Conservation (phyloP, 2,797 vertebrate genomes). For the Psittacula derbiana region DNA sequence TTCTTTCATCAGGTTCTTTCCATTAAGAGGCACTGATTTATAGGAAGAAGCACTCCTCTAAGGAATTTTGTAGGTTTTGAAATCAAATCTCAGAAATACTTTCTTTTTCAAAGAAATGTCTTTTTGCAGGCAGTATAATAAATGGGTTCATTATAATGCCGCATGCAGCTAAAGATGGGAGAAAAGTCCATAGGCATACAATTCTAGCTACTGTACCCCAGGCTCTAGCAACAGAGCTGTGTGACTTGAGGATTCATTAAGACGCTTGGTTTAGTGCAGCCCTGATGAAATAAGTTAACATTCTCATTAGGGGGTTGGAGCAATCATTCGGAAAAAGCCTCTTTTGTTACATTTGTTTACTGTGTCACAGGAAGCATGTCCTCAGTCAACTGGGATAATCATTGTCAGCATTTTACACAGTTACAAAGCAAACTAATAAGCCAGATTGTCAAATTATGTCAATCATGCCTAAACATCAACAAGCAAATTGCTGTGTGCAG, state of each 20-base stretch:
- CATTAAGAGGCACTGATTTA: slow-evolving; percentile 39
- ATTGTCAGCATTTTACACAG: slow-evolving; percentile 21
- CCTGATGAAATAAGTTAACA: slow-evolving; percentile 43
- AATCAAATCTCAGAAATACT: neutral
- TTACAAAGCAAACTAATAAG: slow-evolving; percentile 60
- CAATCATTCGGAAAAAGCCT: slow-evolving; percentile 39
- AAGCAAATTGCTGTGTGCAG: slow-evolving; percentile 36
- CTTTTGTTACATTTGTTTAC: slow-evolving; percentile 36
- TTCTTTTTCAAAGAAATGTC: neutral
- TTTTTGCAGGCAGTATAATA: slow-evolving; percentile 13
- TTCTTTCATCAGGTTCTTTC: slow-evolving; percentile 36
- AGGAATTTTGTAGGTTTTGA: slow-evolving; percentile 7
- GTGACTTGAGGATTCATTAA: slow-evolving; percentile 49
- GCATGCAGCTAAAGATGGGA: neutral
- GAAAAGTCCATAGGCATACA: neutral
- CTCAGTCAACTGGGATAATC: slow-evolving; percentile 55
- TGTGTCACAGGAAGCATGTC: slow-evolving; percentile 19
- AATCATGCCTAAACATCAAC: slow-evolving; percentile 53
- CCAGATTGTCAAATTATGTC: slow-evolving; percentile 54
- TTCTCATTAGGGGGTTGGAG: slow-evolving; percentile 47
- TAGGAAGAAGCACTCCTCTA: neutral
- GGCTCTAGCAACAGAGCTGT: neutral
- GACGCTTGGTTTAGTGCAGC: neutral
- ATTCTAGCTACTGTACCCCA: neutral
- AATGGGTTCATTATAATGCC: slow-evolving; percentile 43